A percentile compares a stretch with the other conserved stretches of the same genome.
Evolutionary conservation across 2,888 invertebrate genomes (phyloP).

Genomic region (Mythimna albipuncta): DNA sequence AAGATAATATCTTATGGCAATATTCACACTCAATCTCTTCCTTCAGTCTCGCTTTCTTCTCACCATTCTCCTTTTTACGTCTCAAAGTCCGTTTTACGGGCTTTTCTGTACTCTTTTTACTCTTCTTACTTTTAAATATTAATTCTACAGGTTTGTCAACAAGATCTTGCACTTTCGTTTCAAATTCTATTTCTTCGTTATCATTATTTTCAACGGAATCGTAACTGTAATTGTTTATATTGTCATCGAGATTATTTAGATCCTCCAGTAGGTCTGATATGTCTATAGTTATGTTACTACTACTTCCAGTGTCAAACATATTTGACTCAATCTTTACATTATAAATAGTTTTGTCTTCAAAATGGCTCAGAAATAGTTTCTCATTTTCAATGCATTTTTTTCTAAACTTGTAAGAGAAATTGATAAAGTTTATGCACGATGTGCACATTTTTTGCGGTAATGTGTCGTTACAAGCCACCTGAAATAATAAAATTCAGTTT

Average conservation of each 20-base stretch:
- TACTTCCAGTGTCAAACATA: conserved; percentile 47
- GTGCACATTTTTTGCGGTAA: conserved; percentile 72
- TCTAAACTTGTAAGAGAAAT: conserved; percentile 68
- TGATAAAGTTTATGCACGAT: conserved; percentile 67
- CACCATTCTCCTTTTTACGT: conserved; percentile 61
- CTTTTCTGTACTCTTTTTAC: conserved; percentile 64
- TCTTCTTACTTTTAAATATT: conserved; percentile 64
- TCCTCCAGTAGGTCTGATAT: conserved; percentile 67
- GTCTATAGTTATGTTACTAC: conserved; percentile 63
- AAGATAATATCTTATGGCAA: conserved; percentile 84
- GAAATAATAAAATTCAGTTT: conserved; percentile 41
- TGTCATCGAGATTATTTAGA: conserved; percentile 53
- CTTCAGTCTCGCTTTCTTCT: conserved; percentile 67
- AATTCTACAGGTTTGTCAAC: conserved; percentile 59
- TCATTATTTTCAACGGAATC: conserved; percentile 73
- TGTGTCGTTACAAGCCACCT: conserved; percentile 69
- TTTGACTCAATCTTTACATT: conserved; percentile 68
- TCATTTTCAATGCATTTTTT: conserved; percentile 71
- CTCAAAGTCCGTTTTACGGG: conserved; percentile 54
- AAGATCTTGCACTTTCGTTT: conserved; percentile 56
- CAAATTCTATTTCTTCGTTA: conserved; percentile 61
- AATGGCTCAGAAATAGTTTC: conserved; percentile 56
- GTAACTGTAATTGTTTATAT: conserved; percentile 61
- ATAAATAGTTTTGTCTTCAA: conserved; percentile 33
- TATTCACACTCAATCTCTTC: conserved; percentile 84